Evolutionary conservation across 2,888 invertebrate genomes (phyloP), one percentile per base, ranked within the genome.

Genomic region (Drosophila suboccidentalis): DNA sequence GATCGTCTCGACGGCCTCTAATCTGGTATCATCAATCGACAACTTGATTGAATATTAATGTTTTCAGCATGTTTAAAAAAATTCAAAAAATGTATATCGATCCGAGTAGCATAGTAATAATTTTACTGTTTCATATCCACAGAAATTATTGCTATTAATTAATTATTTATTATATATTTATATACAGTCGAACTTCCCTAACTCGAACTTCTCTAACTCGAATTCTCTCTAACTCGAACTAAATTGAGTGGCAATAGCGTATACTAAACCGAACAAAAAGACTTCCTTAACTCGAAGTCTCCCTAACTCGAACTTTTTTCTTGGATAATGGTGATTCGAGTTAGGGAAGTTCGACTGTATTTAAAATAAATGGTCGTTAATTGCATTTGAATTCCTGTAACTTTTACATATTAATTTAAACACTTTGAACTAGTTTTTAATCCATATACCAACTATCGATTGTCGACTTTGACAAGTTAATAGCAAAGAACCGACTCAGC

Each of bases 11-110:
- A 54, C 17, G 43, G 19, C 13, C 22, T 36, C 39, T 54, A 62
- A 75, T 72, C 73, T 38, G 17, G 3, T 8, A 15, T 34, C 22
- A 38, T 51, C 5, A 62, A 62, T 11, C 13, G 22, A 69, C 41
- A 10, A 2, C 1, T 39, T 60, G 64, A 74, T 70, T 70, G 36
- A 63, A 57, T 41, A 9, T 19, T 26, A 19, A 44, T 29, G 39
- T 17, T 22, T 38, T 38, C 2, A 5, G 5, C 1, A 3, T 29
- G 8, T 8, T 29, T 29, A 29, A 19, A 11, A 11, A 41, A 13
- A 13, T 13, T 0, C 5, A 36, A 5, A 32, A 3, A 10, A 32
- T 10, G 3, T 29, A 26, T 26, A 5, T 26, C 5, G 5, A 26
- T 5, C 26, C 26, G 26, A 26, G 26, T 26, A 26, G 6, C 26